A percentile compares a stretch with the other conserved stretches of the same genome.
phyloP scores from a whole-genome alignment of 92 coral and sea anemone species.

The Parazoanthus swiftii region DNA sequence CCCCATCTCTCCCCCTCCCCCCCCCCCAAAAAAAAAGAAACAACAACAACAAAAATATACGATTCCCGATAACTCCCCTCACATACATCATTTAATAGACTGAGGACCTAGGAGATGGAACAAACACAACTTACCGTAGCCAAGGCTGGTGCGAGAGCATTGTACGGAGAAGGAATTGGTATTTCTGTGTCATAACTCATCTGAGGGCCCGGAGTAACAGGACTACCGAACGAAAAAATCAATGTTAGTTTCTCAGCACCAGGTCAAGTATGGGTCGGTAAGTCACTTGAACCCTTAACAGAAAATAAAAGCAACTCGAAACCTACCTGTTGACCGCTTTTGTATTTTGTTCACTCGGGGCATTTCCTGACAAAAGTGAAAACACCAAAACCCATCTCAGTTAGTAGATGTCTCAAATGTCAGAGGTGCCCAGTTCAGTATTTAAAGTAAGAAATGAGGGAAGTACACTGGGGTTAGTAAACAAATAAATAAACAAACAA shows the following conservation, averaged over 20 bases:
- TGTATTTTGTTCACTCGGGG: slow-evolving; percentile 15
- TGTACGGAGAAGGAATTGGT: slow-evolving; percentile 76
- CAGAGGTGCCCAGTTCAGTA: too few species aligned
- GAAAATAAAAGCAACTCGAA: not conserved
- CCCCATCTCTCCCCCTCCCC: too few species aligned
- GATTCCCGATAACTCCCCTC: not conserved
- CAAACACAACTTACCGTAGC: slow-evolving; percentile 54
- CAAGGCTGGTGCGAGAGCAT: slow-evolving; percentile 50
- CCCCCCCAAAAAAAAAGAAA: too few species aligned
- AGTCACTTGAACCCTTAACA: not conserved
- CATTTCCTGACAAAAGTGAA: not conserved
- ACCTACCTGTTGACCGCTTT: slow-evolving; percentile 3
- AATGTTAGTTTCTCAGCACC: not conserved
- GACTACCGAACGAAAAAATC: not conserved
- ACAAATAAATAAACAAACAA: too few species aligned
- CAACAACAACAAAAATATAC: too few species aligned
- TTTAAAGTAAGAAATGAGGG: too few species aligned
- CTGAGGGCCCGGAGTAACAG: slow-evolving; percentile 47
- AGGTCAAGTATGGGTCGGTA: not conserved
- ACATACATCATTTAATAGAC: too few species aligned
- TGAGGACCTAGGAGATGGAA: not conserved
- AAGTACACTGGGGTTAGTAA: too few species aligned
- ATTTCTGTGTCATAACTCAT: slow-evolving; percentile 66
- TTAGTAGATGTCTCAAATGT: too few species aligned
- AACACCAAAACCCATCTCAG: not conserved